Conservation (phyloP, 2,888 invertebrate species). For the Minunthozetes semirufus region DNA sequence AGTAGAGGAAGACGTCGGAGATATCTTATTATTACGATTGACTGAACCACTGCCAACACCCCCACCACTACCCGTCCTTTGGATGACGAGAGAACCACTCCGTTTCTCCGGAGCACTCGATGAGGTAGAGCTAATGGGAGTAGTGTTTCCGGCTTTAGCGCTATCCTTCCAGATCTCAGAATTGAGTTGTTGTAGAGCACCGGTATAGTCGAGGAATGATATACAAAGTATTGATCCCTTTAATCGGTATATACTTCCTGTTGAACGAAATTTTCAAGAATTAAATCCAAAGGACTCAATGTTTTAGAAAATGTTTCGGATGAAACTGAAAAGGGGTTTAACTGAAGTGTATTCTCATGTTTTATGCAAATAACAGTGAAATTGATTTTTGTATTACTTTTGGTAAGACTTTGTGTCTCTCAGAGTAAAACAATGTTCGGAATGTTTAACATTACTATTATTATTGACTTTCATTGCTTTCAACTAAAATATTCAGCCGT, state of each 20-base stretch:
- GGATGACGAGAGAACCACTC: constrained; percentile 28
- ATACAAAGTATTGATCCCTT: constrained; percentile 89
- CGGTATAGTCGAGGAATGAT: constrained; percentile 93
- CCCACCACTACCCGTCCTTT: constrained; percentile 29
- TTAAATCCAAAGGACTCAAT: neutral
- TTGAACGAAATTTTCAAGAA: neutral
- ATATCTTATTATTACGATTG: constrained; percentile 31
- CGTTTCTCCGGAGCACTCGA: constrained; percentile 31
- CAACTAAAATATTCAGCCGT: too few relatives aligned
- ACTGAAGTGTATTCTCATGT: too few relatives aligned
- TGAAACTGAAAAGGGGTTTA: too few relatives aligned
- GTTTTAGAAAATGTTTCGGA: too few relatives aligned
- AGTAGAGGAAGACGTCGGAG: constrained; percentile 39
- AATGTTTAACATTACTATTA: too few relatives aligned
- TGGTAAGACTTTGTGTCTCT: too few relatives aligned
- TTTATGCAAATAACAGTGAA: too few relatives aligned
- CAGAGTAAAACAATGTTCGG: too few relatives aligned
- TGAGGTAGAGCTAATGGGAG: constrained; percentile 13
- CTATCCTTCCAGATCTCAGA: constrained; percentile 84
- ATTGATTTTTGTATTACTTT: too few relatives aligned
- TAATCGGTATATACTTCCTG: constrained; percentile 76
- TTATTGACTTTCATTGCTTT: too few relatives aligned
- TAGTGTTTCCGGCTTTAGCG: constrained; percentile 1
- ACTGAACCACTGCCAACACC: neutral
- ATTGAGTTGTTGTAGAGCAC: constrained; percentile 79